Base-by-base conservation (phyloP, 2,888 invertebrate species). In the Hesperia comma region DNA sequence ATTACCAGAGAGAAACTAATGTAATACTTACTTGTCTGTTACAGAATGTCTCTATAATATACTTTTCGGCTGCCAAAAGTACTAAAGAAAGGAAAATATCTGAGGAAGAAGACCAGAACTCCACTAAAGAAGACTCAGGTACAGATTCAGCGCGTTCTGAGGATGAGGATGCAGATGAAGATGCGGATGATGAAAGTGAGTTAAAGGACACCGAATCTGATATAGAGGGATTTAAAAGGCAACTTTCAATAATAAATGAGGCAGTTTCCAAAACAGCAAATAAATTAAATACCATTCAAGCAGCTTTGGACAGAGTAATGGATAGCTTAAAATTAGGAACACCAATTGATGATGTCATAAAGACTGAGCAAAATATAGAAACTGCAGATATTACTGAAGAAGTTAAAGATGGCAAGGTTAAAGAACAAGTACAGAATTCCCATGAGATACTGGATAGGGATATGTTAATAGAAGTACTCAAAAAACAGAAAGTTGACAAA, bases 41-140 rank as follows among this genome's bases (percentile, higher is more conserved):
- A 14, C 83, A 93, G 89, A 92, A 95, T 66, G 93, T 98, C 2
- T 93, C 93, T 54, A 95, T 97, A 32, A 96, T 96, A 8, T 99
- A 99, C 88, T 99, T 98, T 93, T 99, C 98, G 0, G 99, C 99
- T 0, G 93, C 95, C 1, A 85, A 95, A 81, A 93, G 93, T 41
- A 88, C 95, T 70, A 92, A 93, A 75, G 87, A 90, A 70, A 86
- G 85, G 55, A 90, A 88, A 79, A 84, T 91, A 80, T 86, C 87
- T 0, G 92, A 92, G 80, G 82, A 84, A 46, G 83, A 79, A 63
- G 73, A 69, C 26, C 60, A 75, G 32, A 77, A 78, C 19, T 62
- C 68, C 33, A 69, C 62, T 21, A 54, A 68, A 64, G 57, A 62
- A 33, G 71, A 74, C 14, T 87, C 88, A 0, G 86, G 85, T 46